phyloP scores from a whole-genome alignment of 2,888 invertebrate genomes.

The Sussaba pulchella region DNA sequence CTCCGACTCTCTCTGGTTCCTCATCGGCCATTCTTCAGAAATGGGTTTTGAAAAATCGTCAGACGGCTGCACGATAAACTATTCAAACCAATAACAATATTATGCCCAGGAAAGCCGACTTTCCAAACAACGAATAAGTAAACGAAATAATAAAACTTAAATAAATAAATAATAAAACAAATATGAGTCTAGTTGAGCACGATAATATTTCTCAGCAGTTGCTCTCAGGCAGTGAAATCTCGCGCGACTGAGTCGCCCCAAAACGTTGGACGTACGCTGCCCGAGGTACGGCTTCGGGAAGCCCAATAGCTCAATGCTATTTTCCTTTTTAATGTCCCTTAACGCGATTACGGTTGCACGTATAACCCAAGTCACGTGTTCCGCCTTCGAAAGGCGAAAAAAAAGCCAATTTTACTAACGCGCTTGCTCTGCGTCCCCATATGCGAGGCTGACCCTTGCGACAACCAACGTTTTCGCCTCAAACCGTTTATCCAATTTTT shows the following conservation, averaged over 20 bases:
- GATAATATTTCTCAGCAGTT: conserved; percentile 45
- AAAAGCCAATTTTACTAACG: conserved; percentile 61
- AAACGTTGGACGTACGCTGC: conserved; percentile 43
- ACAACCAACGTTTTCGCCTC: conserved; percentile 4
- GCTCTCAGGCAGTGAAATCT: conserved; percentile 53
- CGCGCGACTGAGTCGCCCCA: conserved; percentile 67
- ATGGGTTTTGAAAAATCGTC: neutral
- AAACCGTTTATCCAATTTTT: conserved; percentile 28
- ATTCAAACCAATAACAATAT: neutral
- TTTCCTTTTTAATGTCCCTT: conserved; percentile 78
- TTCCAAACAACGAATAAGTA: neutral
- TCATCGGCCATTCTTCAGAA: conserved; percentile 71
- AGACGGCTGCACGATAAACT: conserved; percentile 9
- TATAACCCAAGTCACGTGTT: conserved; percentile 62
- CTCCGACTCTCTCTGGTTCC: conserved; percentile 58
- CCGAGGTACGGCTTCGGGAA: conserved; percentile 79
- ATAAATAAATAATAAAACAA: neutral
- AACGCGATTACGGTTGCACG: conserved; percentile 76
- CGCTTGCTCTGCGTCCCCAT: conserved; percentile 43
- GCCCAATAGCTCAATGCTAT: conserved; percentile 79
- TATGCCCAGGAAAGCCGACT: neutral
- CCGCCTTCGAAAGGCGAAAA: conserved; percentile 56
- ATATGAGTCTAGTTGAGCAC: neutral
- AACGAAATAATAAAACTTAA: neutral
- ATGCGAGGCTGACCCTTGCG: conserved; percentile 1